Evolutionary conservation across 2,113 vertebrate genomes (phyloP).

Genomic region (Hydrolagus affinis): DNA sequence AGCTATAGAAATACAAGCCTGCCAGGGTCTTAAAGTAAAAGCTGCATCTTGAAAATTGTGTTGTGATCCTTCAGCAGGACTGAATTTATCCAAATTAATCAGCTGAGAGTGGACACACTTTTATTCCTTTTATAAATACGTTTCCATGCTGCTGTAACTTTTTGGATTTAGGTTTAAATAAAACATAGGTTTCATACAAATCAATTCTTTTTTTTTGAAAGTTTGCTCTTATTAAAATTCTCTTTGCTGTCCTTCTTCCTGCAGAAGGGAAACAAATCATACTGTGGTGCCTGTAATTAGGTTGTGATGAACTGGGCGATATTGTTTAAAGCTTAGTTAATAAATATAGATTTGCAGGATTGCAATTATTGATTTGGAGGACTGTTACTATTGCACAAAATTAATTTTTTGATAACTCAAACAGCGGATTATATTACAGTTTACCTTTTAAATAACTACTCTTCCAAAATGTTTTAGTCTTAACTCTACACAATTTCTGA

Average conservation of each 20-base stretch:
- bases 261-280: conserved; percentile 56
- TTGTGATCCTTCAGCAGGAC: not conserved
- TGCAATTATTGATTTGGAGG: conserved; percentile 63
- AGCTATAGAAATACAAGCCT: not conserved
- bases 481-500: not conserved
- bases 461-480: not conserved
- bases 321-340: conserved; percentile 63
- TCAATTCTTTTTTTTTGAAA: conserved; percentile 49
- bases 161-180: conserved; percentile 28
- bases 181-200: conserved; percentile 45
- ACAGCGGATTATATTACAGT: conserved; percentile 50
- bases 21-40: not conserved
- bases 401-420: conserved; percentile 63
- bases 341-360: conserved; percentile 71
- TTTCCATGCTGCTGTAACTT: not conserved
- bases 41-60: not conserved
- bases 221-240: conserved; percentile 8
- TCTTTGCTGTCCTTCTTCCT: conserved; percentile 47
- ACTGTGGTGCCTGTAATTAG: conserved; percentile 51
- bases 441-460: conserved; percentile 3
- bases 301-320: conserved; percentile 60
- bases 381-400: conserved; percentile 57
- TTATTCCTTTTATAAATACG: not conserved
- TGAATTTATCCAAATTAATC: not conserved
- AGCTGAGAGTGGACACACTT: not conserved